A percentile compares a stretch with the other conserved stretches of the same genome.
Evolutionary conservation across 2,797 vertebrate species (phyloP).

Genomic region (Odontamblyopus rebecca): DNA sequence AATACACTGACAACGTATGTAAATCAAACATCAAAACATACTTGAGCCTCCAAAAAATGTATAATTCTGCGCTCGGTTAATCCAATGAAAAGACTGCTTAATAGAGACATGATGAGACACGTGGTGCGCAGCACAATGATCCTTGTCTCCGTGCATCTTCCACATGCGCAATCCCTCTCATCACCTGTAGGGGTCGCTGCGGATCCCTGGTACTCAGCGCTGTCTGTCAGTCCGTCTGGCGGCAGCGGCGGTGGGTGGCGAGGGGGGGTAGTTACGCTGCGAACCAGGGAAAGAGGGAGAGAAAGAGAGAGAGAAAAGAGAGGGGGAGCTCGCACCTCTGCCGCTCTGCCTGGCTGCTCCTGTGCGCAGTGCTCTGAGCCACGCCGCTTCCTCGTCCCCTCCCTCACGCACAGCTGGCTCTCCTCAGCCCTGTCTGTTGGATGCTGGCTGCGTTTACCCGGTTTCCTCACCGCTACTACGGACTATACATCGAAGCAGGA

Average conservation of each 20-base stretch:
- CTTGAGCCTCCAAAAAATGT: too few relatives aligned
- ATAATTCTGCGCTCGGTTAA: too few relatives aligned
- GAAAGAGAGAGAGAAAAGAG: constrained; percentile 44
- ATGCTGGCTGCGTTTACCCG: constrained; percentile 56
- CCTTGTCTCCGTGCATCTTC: neutral
- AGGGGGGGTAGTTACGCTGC: constrained; percentile 47
- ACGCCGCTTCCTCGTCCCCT: constrained; percentile 70
- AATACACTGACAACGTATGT: too few relatives aligned
- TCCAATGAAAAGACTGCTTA: too few relatives aligned
- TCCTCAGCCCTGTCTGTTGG: constrained; percentile 51
- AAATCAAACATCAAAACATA: too few relatives aligned
- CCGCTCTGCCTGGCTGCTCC: constrained; percentile 63
- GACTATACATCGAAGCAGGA: constrained; percentile 43
- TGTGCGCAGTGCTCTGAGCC: constrained; percentile 75
- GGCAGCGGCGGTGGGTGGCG: constrained; percentile 32
- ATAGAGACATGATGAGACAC: neutral
- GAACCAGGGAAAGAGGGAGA: constrained; percentile 48
- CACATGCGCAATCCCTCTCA: constrained; percentile 10
- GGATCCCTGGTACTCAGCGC: constrained; percentile 45
- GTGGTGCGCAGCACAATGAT: neutral
- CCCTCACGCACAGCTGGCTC: constrained; percentile 53
- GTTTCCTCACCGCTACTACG: constrained; percentile 44
- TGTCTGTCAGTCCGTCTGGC: constrained; percentile 63
- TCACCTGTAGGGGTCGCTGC: constrained; percentile 72
- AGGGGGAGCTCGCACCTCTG: constrained; percentile 54